Base-by-base conservation (phyloP, 2,113 vertebrate genomes). In the Gnathonemus echidnorhynchus region DNA sequence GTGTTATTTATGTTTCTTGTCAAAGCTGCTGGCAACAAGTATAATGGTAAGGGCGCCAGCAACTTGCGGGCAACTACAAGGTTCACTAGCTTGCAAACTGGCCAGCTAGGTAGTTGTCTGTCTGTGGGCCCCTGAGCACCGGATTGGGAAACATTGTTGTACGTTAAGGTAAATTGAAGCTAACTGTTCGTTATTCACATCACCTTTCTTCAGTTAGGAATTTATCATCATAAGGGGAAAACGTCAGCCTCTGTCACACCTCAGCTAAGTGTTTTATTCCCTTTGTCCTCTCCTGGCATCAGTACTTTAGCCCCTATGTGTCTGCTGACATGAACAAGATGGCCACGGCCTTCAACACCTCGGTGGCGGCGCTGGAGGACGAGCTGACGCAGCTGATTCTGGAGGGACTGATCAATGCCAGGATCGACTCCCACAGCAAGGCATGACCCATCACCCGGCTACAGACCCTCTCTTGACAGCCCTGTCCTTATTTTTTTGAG, bases 301-400 rank as follows among this genome's bases (percentile, higher is more conserved):
- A 99, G 98, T 99, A 99, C 94, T 99, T 99, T 94, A 99, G 98
- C 91, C 98, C 98, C 2, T 99, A 99, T 0, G 98, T 99, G 91
- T 99, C 98, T 0, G 98, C 98, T 19, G 98, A 99, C 93, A 99
- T 99, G 98, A 98, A 95, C 86, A 98, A 98, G 94, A 99, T 99
- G 98, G 98, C 98, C 1, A 95, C 95, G 5, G 97, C 98, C 21
- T 99, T 99, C 92, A 99, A 99, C 93, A 99, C 98, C 89, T 98
- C 98, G 0, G 98, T 99, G 92, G 96, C 97, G 0, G 98, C 97
- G 21, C 95, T 99, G 93, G 98, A 99, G 62, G 98, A 99, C 11
- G 98, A 99, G 91, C 96, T 99, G 56, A 99, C 98, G 0, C 98
- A 98, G 93, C 97, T 99, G 90, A 99, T 99, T 90, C 96, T 99